These are phyloP conservation scores for Saccostrea glomerata DNA, from an alignment of 1,140 invertebrate species.

Conservation along the genomic window DNA sequence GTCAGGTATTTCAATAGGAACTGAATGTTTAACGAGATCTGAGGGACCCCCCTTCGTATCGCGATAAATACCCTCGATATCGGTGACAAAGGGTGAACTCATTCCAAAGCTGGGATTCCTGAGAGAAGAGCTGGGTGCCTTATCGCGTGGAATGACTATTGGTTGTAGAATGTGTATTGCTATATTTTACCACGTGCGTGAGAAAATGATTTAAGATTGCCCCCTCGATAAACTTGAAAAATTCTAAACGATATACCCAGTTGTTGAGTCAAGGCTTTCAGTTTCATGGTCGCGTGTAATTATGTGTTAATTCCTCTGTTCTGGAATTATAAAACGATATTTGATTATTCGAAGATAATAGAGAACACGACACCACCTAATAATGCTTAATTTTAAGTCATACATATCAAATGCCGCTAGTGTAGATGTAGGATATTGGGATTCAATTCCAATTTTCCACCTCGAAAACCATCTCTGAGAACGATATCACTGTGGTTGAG, in stretches of 20 bases:
- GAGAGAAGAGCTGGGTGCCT: not conserved
- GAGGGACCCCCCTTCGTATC: slow-evolving; percentile 11
- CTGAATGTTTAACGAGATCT: slow-evolving; percentile 17
- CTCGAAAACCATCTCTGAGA: not conserved
- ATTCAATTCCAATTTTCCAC: slow-evolving; percentile 20
- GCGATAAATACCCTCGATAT: not conserved
- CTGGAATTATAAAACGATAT: slow-evolving; percentile 22
- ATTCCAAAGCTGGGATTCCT: not conserved
- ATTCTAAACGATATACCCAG: slow-evolving; percentile 9
- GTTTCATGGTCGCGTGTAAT: slow-evolving; percentile 26
- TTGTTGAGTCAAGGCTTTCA: not conserved
- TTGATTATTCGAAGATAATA: slow-evolving; percentile 22
- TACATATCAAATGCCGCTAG: not conserved
- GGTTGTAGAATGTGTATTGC: slow-evolving; percentile 31
- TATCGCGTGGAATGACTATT: not conserved
- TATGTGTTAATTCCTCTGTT: slow-evolving; percentile 16
- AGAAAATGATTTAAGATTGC: slow-evolving; percentile 35
- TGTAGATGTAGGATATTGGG: not conserved
- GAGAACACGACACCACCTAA: slow-evolving; percentile 8
- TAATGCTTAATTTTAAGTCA: slow-evolving; percentile 1
- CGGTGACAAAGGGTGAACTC: slow-evolving; percentile 4
- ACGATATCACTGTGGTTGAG: slow-evolving; percentile 1
- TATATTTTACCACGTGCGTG: slow-evolving; percentile 32
- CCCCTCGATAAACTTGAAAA: not conserved
- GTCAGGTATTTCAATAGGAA: slow-evolving; percentile 16